Percentiles rank a stretch among this genome's conserved stretches.
Conservation (phyloP, 2,797 vertebrate genomes). For the Centropyge bicolor region DNA sequence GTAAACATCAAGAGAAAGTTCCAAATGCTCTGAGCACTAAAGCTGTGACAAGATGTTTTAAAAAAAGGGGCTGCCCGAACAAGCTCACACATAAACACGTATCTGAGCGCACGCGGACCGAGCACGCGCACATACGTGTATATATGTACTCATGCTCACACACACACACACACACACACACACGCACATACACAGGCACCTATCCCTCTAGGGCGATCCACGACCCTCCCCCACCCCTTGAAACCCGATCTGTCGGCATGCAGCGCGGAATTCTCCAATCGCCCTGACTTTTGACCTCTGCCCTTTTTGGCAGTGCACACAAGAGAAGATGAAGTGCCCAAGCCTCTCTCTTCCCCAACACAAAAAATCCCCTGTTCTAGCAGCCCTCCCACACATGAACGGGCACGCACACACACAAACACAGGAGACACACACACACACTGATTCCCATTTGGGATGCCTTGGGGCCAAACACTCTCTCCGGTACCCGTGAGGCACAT, state of each 20-base stretch:
- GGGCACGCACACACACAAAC: slow-evolving; percentile 58
- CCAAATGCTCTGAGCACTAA: slow-evolving; percentile 69
- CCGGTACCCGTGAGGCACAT: slow-evolving; percentile 74
- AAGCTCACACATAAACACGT: slow-evolving; percentile 72
- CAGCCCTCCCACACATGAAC: slow-evolving; percentile 80
- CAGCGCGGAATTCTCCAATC: slow-evolving; percentile 90
- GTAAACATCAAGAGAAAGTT: slow-evolving; percentile 76
- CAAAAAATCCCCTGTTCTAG: slow-evolving; percentile 90
- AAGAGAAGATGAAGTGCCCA: slow-evolving; percentile 91
- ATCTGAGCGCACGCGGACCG: slow-evolving; percentile 16
- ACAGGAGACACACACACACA: slow-evolving; percentile 51
- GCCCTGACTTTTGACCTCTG: slow-evolving; percentile 91
- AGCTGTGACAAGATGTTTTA: slow-evolving; percentile 66
- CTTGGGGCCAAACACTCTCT: slow-evolving; percentile 76
- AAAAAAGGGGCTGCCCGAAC: slow-evolving; percentile 73
- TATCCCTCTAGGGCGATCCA: slow-evolving; percentile 82
- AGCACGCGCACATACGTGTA: slow-evolving; percentile 10
- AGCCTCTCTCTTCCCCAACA: slow-evolving; percentile 86
- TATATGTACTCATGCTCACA: slow-evolving; percentile 18
- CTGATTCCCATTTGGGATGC: slow-evolving; percentile 73
- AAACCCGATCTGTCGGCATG: slow-evolving; percentile 90
- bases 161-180: slow-evolving; percentile 61
- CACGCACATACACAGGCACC: slow-evolving; percentile 79
- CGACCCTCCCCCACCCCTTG: slow-evolving; percentile 82
- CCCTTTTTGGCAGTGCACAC: slow-evolving; percentile 89